These are phyloP conservation scores for Mactra quadrangularis DNA, from an alignment of 1,140 invertebrate genomes.

Conservation along the genomic window DNA sequence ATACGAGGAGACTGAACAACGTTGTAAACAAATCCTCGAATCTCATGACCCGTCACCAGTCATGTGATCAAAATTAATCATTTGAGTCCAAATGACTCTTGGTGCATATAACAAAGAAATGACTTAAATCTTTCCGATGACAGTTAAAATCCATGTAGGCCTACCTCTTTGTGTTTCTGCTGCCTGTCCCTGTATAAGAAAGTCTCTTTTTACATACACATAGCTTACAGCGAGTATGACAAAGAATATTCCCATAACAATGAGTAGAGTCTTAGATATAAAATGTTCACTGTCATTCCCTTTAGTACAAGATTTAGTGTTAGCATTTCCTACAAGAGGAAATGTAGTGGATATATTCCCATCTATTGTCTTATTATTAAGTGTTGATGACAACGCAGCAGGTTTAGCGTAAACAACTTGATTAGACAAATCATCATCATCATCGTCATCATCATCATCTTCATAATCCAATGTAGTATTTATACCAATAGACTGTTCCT, in stretches of 20 bases:
- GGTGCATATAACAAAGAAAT: no score
- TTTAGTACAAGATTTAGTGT: neutral
- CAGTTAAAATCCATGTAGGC: no score
- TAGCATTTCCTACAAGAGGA: slow-evolving; percentile 10
- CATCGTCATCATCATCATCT: slow-evolving; percentile 37
- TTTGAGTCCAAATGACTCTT: no score
- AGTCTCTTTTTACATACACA: slow-evolving; percentile 50
- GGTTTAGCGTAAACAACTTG: neutral
- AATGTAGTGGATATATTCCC: slow-evolving; percentile 40
- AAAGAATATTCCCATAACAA: slow-evolving; percentile 69
- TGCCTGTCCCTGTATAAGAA: slow-evolving; percentile 64
- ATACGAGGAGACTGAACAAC: no score
- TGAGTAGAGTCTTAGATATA: slow-evolving; percentile 69
- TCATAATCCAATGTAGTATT: slow-evolving; percentile 67
- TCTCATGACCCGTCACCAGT: no score
- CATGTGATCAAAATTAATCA: no score
- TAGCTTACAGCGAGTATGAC: slow-evolving; percentile 57
- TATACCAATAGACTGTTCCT: slow-evolving; percentile 77
- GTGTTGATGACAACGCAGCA: slow-evolving; percentile 17
- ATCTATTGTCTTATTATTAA: slow-evolving; percentile 1
- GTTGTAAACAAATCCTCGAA: no score
- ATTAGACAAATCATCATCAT: slow-evolving; percentile 44
- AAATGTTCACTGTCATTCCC: slow-evolving; percentile 33
- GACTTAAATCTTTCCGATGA: no score
- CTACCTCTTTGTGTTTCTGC: slow-evolving; percentile 48